Conservation (phyloP, 2,113 vertebrate species). For the Felis chaus region DNA sequence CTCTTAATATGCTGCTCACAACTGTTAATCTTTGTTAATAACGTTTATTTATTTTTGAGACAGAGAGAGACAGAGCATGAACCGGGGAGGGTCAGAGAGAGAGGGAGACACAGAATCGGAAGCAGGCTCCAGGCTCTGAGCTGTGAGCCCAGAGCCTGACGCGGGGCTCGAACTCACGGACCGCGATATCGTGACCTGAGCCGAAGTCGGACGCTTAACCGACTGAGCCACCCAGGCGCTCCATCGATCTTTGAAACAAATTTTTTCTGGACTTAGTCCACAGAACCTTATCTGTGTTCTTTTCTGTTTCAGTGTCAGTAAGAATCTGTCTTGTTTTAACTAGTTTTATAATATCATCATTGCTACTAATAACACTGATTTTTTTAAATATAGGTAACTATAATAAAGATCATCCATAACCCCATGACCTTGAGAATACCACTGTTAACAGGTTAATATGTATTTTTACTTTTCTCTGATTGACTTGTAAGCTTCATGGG, state of each 20-base stretch:
- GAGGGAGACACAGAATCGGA: too few relatives aligned
- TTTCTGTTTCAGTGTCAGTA: conserved; percentile 29
- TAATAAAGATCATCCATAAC: neutral
- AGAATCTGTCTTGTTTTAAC: neutral
- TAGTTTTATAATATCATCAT: neutral
- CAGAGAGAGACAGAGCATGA: too few relatives aligned
- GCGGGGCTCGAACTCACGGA: too few relatives aligned
- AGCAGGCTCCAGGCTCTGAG: too few relatives aligned
- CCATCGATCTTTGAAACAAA: neutral
- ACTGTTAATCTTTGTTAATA: neutral
- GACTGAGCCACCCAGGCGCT: too few relatives aligned
- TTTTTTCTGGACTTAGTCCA: conserved; percentile 21
- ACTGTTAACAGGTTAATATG: neutral
- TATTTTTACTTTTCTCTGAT: neutral
- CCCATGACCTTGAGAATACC: neutral
- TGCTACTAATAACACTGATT: neutral
- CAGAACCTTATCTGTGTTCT: conserved; percentile 5
- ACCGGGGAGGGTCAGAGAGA: too few relatives aligned
- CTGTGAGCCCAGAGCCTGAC: too few relatives aligned
- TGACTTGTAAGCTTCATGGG: neutral
- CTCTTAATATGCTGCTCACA: neutral
- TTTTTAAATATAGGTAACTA: neutral
- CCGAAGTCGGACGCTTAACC: too few relatives aligned
- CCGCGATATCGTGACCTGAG: too few relatives aligned
- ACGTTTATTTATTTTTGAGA: too few relatives aligned